Evolutionary conservation across 2,888 invertebrate genomes (phyloP), one percentile per base, ranked within the genome.

Genomic region (Lasioglossum zephyrum): DNA sequence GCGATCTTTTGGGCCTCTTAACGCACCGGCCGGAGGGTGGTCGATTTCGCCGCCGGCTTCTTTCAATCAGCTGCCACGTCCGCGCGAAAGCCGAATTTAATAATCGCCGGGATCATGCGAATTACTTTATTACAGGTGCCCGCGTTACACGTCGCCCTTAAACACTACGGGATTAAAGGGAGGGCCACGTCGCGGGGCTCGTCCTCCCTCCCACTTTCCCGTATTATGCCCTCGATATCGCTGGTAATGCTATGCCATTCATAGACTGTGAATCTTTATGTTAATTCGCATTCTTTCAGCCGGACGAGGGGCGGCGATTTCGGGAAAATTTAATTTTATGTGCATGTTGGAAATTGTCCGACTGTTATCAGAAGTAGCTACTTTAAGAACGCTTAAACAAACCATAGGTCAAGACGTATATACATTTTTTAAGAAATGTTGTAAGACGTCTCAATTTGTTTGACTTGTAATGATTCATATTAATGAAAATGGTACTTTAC

Each of bases 1-100:
- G 72, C 73, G 78, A 87, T 86, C 87, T 87, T 73, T 74, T 16
- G 31, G 66, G 60, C 31, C 18, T 39, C 16, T 63, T 47, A 26
- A 47, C 47, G 53, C 11, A 4, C 9, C 41, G 41, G 31, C 36
- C n/a, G 75, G 47, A 79, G 77, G 79, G 73, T 57, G 81, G 72
- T 69, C 70, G 75, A 81, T 82, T 82, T 77, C 77, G 70, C 74
- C 70, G 44, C 5, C 16, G 49, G 70, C 79, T 82, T 77, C 77
- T 77, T 82, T 77, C 77, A 60, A 82, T 82, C 84, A 60, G 72
- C 47, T 76, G 77, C 84, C 72, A 70, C 22, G 53, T 49, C 36
- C 44, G 44, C 41, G 44, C 36, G 22, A 6, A 26, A n/a, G n/a
- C 47, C 72, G 63, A 79, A 36, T 44, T 57, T 78, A 81, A 81